phyloP scores from a whole-genome alignment of 2,888 invertebrate genomes.

The Ormyrus pomaceus region DNA sequence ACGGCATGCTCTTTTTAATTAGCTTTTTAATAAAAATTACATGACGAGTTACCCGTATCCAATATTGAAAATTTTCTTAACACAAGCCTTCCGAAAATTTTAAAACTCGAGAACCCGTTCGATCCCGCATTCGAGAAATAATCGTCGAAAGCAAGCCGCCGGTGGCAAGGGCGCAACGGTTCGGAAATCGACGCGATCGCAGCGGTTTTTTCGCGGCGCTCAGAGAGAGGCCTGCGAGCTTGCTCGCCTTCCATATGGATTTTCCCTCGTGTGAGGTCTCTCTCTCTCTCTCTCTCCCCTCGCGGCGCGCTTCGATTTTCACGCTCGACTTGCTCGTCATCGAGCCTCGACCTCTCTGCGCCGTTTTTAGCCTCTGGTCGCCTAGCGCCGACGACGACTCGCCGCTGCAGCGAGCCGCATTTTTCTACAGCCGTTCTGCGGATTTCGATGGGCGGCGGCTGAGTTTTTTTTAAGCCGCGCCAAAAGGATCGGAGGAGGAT shows the following conservation, averaged over 20 bases:
- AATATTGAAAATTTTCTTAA: too few species aligned
- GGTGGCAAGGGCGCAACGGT: conserved; percentile 10
- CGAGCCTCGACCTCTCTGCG: conserved; percentile 53
- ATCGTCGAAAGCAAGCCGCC: too few species aligned
- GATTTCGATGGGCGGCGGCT: too few species aligned
- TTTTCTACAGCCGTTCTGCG: conserved; percentile 7
- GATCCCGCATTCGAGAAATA: too few species aligned
- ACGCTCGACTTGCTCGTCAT: conserved; percentile 51
- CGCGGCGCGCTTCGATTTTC: conserved; percentile 49
- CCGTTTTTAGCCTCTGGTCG: conserved; percentile 51
- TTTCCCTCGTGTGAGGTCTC: conserved; percentile 25
- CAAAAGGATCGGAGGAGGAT: too few species aligned
- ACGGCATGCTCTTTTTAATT: too few species aligned
- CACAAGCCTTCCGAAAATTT: too few species aligned
- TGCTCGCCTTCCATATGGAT: conserved; percentile 42
- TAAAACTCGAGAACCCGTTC: too few species aligned
- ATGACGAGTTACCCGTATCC: too few species aligned
- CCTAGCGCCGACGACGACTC: not conserved
- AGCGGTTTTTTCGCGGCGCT: not conserved
- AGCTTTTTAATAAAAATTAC: too few species aligned
- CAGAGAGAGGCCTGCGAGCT: not conserved
- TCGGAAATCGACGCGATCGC: conserved; percentile 49
- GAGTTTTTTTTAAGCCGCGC: too few species aligned
- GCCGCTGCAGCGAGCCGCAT: not conserved
- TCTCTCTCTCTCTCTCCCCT: conserved; percentile 14